Conservation (phyloP, 2,797 vertebrate species). For the Ispidina lecontei region DNA sequence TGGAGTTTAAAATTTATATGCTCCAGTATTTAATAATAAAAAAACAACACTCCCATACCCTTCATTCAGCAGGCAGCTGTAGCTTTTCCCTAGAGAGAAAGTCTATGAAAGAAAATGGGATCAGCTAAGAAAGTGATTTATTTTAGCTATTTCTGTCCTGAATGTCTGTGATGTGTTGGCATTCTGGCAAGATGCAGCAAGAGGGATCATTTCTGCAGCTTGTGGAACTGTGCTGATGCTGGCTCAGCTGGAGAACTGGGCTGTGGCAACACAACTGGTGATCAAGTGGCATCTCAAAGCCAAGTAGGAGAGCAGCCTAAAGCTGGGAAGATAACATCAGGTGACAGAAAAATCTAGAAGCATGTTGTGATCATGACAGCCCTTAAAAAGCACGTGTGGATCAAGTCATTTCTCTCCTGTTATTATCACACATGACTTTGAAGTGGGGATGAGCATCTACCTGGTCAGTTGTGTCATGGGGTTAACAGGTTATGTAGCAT, state of each 20-base stretch:
- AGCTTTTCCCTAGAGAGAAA: not conserved
- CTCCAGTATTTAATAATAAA: not conserved
- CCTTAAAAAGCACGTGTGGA: not conserved
- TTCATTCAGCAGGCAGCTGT: not conserved
- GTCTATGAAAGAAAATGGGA: not conserved
- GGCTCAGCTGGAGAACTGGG: not conserved
- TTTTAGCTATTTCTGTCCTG: not conserved
- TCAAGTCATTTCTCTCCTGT: not conserved
- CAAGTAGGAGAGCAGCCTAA: not conserved
- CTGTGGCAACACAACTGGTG: not conserved
- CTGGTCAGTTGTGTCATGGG: not conserved
- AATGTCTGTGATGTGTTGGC: not conserved
- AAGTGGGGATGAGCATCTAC: not conserved
- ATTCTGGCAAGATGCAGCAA: not conserved
- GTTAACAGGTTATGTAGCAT: not conserved
- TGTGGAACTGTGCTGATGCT: not conserved
- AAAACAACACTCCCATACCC: not conserved
- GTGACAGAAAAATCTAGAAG: not conserved
- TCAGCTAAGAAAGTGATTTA: not conserved
- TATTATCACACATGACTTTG: not conserved
- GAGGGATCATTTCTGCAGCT: not conserved
- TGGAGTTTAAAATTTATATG: not conserved
- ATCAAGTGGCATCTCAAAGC: not conserved
- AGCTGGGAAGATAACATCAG: not conserved
- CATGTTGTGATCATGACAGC: not conserved